A percentile compares a stretch with the other conserved stretches of the same genome.
phyloP scores from a whole-genome alignment of 2,797 vertebrate genomes.

The Telmatherina bonti region DNA sequence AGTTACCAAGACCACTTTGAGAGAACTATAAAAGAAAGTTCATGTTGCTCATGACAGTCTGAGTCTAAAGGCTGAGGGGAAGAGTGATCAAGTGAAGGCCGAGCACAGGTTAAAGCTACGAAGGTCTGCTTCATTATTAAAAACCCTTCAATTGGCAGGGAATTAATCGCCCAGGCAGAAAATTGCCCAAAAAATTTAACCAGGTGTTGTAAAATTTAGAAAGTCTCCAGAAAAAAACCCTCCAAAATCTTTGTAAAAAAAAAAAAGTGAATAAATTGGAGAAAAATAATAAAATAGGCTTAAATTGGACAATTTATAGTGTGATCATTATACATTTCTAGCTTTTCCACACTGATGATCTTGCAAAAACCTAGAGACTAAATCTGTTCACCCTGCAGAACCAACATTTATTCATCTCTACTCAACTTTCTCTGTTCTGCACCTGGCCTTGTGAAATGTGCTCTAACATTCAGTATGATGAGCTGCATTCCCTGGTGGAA shows the following conservation, averaged over 20 bases:
- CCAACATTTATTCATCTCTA: not conserved
- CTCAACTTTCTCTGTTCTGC: not conserved
- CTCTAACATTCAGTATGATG: slow-evolving; percentile 20
- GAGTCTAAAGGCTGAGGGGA: not conserved
- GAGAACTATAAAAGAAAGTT: not conserved
- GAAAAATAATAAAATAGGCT: slow-evolving; percentile 1
- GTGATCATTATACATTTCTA: not conserved
- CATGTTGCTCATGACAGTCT: not conserved
- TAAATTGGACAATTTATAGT: not conserved
- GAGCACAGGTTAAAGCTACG: not conserved
- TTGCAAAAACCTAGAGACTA: not conserved
- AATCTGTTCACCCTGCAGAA: not conserved
- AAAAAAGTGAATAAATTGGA: not conserved
- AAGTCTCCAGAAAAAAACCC: not conserved
- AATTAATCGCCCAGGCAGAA: not conserved
- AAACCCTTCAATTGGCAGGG: not conserved
- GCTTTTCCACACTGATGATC: not conserved
- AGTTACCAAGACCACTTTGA: not conserved
- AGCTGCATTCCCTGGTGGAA: slow-evolving; percentile 9
- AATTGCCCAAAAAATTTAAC: not conserved
- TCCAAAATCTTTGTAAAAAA: not conserved
- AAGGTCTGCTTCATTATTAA: not conserved
- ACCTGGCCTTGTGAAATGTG: slow-evolving; percentile 16
- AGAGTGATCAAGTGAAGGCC: not conserved
- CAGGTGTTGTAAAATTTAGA: not conserved